These are phyloP conservation scores for Anas bernieri DNA, from an alignment of 2,797 vertebrate species.

Conservation along the genomic window DNA sequence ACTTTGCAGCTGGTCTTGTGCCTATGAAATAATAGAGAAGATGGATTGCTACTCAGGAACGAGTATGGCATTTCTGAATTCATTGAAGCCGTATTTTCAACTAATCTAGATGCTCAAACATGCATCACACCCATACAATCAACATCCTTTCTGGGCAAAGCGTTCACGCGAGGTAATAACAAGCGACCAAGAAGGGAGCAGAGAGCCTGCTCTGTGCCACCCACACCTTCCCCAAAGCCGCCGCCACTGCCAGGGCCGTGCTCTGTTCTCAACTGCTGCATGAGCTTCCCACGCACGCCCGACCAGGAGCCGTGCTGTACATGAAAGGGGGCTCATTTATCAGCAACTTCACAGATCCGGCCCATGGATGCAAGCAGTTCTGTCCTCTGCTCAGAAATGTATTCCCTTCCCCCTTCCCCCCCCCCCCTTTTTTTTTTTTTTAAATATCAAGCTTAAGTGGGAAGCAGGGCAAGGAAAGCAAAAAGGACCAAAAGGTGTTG, in stretches of 20 bases:
- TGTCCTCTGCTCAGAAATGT: neutral
- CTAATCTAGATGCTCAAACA: neutral
- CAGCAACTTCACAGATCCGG: neutral
- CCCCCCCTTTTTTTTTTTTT: no score
- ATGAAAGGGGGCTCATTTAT: neutral
- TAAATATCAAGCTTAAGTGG: rapidly evolving
- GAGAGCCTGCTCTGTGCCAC: neutral
- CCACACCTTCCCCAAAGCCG: neutral
- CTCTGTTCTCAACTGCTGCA: rapidly evolving
- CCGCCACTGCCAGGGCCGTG: neutral
- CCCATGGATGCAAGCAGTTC: neutral
- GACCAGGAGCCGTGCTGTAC: neutral
- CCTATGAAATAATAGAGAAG: neutral
- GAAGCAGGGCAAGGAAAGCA: neutral
- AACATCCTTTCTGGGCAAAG: neutral
- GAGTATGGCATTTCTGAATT: neutral
- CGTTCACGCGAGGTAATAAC: neutral
- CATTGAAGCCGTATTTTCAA: neutral
- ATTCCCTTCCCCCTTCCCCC: rapidly evolving
- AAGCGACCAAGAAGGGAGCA: neutral
- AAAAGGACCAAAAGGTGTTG: neutral
- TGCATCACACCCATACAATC: neutral
- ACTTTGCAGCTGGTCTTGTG: no score
- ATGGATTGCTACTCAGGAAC: neutral
- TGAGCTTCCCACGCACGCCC: rapidly evolving